Evolutionary conservation across 1,140 invertebrate genomes (phyloP).

Genomic region (Pteromalus puparum): DNA sequence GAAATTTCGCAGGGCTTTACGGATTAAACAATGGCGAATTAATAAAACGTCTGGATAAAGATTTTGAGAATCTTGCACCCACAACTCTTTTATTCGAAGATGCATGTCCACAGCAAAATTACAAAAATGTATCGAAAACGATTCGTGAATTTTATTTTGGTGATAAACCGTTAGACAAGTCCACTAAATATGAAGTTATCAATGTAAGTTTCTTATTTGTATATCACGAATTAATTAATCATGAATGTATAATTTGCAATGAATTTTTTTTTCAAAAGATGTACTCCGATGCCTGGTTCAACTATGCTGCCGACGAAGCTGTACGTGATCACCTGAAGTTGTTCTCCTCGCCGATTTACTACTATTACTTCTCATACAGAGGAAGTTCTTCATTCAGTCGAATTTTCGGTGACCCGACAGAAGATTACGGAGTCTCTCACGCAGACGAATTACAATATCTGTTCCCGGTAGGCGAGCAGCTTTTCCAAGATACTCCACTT

Average conservation of each 20-base stretch:
- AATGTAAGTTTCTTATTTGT: slow-evolving; percentile 72
- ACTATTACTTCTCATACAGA: slow-evolving; percentile 81
- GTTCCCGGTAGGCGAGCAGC: slow-evolving; percentile 79
- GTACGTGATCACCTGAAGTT: slow-evolving; percentile 73
- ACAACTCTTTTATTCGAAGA: slow-evolving; percentile 79
- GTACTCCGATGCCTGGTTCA: slow-evolving; percentile 83
- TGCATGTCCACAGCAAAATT: slow-evolving; percentile 69
- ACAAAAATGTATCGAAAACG: slow-evolving; percentile 73
- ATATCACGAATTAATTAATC: slow-evolving; percentile 5
- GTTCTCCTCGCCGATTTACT: slow-evolving; percentile 76
- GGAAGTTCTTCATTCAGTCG: slow-evolving; percentile 82
- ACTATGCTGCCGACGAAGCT: slow-evolving; percentile 77
- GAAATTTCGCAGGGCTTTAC: slow-evolving; percentile 60
- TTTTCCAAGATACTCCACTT: slow-evolving; percentile 74
- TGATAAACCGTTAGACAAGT: slow-evolving; percentile 71
- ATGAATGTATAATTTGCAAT: neutral
- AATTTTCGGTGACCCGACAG: slow-evolving; percentile 79
- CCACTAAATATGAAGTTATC: slow-evolving; percentile 73
- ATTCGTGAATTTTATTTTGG: slow-evolving; percentile 80
- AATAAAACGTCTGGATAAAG: slow-evolving; percentile 70
- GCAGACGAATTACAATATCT: slow-evolving; percentile 85
- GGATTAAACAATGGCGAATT: slow-evolving; percentile 56
- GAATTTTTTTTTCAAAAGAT: slow-evolving; percentile 74
- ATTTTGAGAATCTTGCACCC: slow-evolving; percentile 78
- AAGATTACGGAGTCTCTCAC: slow-evolving; percentile 83